These are phyloP conservation scores for Drosophila ezoana DNA, from an alignment of 2,888 invertebrate species.

Conservation along the genomic window DNA sequence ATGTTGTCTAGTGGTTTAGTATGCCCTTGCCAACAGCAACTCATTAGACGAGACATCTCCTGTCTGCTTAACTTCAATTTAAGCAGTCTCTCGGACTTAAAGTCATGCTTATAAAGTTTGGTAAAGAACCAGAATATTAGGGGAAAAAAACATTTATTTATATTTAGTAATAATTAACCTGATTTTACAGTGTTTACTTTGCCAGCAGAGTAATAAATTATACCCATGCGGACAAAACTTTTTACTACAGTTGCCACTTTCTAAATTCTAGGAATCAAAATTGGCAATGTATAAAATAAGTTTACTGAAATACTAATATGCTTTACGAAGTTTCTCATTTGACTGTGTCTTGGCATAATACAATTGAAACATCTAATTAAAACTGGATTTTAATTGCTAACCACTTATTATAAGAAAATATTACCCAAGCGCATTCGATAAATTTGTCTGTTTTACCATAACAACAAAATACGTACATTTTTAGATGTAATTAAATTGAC, in stretches of 20 bases:
- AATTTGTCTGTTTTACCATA: conserved; percentile 2
- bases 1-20: conserved; percentile 31
- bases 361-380: neutral
- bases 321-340: neutral
- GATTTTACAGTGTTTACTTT: too few species aligned
- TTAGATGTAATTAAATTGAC: conserved; percentile 42
- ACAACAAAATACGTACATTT: conserved; percentile 15
- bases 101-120: neutral
- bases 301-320: conserved; percentile 22
- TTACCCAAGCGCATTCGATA: neutral
- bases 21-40: conserved; percentile 16
- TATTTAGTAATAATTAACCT: neutral
- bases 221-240: neutral
- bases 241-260: conserved; percentile 3
- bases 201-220: too few species aligned
- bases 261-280: conserved; percentile 30
- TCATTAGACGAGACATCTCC: conserved; percentile 18
- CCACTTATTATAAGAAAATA: neutral
- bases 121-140: neutral
- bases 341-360: neutral
- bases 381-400: neutral
- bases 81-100: neutral
- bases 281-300: conserved; percentile 18
- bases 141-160: neutral
- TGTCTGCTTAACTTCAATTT: neutral